Percentiles rank a stretch among this genome's conserved stretches.
These are phyloP conservation scores for Meliscaeva auricollis DNA, from an alignment of 2,888 invertebrate genomes.

Conservation along the genomic window DNA sequence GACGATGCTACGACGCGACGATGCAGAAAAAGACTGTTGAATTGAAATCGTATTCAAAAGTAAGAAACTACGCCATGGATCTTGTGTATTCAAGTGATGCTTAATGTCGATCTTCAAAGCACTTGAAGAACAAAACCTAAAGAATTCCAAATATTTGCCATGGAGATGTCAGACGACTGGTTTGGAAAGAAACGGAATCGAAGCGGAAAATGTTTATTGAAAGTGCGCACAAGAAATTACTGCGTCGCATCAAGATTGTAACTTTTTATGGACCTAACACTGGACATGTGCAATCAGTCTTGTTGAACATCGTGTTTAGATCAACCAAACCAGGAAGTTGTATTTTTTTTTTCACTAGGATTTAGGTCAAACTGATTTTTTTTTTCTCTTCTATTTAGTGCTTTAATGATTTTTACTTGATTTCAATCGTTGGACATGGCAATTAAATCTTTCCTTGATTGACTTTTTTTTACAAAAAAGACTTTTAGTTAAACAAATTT, in stretches of 20 bases:
- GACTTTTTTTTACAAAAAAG: background rate
- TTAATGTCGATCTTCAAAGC: constrained; percentile 30
- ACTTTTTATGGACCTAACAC: constrained; percentile 18
- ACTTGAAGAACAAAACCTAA: constrained; percentile 33
- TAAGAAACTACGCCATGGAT: constrained; percentile 65
- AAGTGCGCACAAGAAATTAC: constrained; percentile 32
- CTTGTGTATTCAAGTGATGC: constrained; percentile 48
- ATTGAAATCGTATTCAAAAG: constrained; percentile 52
- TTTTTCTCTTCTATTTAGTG: background rate
- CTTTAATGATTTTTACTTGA: constrained; percentile 42
- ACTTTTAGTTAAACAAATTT: background rate
- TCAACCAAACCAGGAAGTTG: constrained; percentile 52
- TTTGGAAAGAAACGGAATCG: constrained; percentile 35
- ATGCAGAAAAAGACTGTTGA: background rate
- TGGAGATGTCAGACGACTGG: constrained; percentile 28
- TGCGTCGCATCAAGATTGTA: constrained; percentile 34
- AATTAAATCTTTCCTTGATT: background rate
- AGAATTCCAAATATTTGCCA: constrained; percentile 58
- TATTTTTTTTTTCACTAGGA: constrained; percentile 25
- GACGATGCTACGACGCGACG: constrained; percentile 7
- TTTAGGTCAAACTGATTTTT: constrained; percentile 49
- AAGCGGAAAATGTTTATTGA: constrained; percentile 55
- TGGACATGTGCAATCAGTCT: constrained; percentile 40
- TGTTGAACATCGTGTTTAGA: constrained; percentile 37
- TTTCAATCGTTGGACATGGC: constrained; percentile 18